Evolutionary conservation across 2,113 vertebrate genomes (phyloP).

Genomic region (Stegastes partitus): DNA sequence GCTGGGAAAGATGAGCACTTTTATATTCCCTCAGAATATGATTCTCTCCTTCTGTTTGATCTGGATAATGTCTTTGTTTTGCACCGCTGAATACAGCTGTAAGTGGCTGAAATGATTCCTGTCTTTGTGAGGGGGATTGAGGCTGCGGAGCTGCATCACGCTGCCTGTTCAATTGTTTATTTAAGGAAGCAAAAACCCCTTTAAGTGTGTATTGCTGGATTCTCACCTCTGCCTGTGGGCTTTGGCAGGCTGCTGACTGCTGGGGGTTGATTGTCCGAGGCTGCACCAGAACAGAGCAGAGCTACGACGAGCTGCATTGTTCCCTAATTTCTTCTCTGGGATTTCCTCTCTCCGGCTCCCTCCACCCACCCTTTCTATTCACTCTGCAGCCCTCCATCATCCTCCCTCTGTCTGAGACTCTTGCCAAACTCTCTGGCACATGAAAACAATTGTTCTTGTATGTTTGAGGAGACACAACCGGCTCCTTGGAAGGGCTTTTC

Average conservation of each 20-base stretch:
- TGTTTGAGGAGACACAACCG: constrained; percentile 63
- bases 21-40: not conserved
- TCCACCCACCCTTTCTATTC: constrained; percentile 56
- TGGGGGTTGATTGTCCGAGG: constrained; percentile 56
- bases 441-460: constrained; percentile 78
- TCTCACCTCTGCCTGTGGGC: constrained; percentile 67
- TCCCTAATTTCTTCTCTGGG: constrained; percentile 80
- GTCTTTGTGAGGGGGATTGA: constrained; percentile 29
- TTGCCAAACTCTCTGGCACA: constrained; percentile 77
- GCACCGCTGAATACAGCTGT: not conserved
- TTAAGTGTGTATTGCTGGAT: constrained; percentile 44
- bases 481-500: constrained; percentile 49
- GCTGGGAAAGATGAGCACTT: not conserved
- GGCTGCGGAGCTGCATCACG: constrained; percentile 29
- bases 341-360: constrained; percentile 70
- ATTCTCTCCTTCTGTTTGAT: constrained; percentile 5
- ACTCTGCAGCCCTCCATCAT: constrained; percentile 64
- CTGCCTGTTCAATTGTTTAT: constrained; percentile 64
- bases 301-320: constrained; percentile 70
- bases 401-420: constrained; percentile 69
- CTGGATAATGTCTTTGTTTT: constrained; percentile 31
- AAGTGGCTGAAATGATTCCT: constrained; percentile 30
- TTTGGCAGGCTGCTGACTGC: constrained; percentile 50
- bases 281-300: constrained; percentile 49
- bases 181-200: constrained; percentile 54